These are phyloP conservation scores for Hypanus sabinus DNA, from an alignment of 2,113 vertebrate species.

Conservation along the genomic window DNA sequence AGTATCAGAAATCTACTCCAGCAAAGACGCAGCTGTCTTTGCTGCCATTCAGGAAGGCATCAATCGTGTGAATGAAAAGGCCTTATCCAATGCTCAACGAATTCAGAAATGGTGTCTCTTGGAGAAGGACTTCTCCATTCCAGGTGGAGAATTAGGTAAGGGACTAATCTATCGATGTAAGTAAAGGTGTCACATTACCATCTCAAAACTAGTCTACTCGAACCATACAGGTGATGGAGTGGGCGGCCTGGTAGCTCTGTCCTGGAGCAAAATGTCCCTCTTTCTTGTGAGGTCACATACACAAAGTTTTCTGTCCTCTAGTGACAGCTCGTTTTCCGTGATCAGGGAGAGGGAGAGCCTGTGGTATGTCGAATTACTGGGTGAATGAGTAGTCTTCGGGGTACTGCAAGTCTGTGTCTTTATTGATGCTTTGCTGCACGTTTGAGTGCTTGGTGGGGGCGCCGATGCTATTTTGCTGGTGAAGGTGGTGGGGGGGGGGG, in stretches of 20 bases:
- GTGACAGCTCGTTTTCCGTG: neutral
- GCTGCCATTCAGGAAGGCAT: constrained; percentile 73
- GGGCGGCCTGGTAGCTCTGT: neutral
- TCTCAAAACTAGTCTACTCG: neutral
- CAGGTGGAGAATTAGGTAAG: constrained; percentile 80
- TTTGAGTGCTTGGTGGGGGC: no score
- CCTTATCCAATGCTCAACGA: constrained; percentile 71
- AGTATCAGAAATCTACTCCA: constrained; percentile 62
- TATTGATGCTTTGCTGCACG: no score
- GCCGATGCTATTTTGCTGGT: no score
- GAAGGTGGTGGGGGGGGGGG: no score
- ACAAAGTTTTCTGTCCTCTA: neutral
- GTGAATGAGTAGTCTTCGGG: no score
- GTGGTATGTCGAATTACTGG: no score
- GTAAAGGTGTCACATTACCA: neutral
- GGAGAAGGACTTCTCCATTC: constrained; percentile 74
- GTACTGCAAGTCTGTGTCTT: no score
- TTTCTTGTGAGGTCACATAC: neutral
- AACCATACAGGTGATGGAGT: neutral
- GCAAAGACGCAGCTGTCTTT: constrained; percentile 58
- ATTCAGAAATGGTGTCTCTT: constrained; percentile 80
- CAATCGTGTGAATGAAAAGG: constrained; percentile 60
- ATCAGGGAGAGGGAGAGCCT: no score
- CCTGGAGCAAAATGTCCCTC: neutral
- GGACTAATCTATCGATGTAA: neutral